These are phyloP conservation scores for Pollimyrus isidori DNA, from an alignment of 2,113 vertebrate genomes.

Conservation along the genomic window DNA sequence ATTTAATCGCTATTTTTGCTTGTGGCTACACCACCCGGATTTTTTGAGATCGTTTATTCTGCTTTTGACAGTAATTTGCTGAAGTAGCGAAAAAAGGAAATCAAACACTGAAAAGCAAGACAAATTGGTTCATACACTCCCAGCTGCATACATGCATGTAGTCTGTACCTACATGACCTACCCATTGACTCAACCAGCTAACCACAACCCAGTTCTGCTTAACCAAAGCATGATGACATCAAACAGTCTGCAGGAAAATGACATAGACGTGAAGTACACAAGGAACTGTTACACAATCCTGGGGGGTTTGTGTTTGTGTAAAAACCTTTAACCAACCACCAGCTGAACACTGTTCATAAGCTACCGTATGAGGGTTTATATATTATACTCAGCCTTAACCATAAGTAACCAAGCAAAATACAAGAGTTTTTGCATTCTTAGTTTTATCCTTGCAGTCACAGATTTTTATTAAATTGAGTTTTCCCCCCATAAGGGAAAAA, in stretches of 20 bases:
- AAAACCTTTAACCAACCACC: background rate
- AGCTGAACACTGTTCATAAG: background rate
- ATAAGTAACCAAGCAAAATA: too few relatives aligned
- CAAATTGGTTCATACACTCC: background rate
- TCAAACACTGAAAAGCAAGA: background rate
- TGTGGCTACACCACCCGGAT: background rate
- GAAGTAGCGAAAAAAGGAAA: background rate
- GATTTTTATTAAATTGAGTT: too few relatives aligned
- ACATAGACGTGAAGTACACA: background rate
- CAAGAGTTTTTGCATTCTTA: too few relatives aligned
- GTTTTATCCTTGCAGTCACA: too few relatives aligned
- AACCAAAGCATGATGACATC: background rate
- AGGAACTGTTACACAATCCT: background rate
- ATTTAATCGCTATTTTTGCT: background rate
- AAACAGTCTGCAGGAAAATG: background rate
- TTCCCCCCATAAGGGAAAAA: too few relatives aligned
- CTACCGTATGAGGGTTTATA: background rate
- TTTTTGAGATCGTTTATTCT: background rate
- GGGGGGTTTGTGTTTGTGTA: background rate
- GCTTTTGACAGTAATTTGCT: background rate
- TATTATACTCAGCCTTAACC: too few relatives aligned
- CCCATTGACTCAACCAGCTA: background rate
- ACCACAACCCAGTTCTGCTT: slow-evolving; percentile 24
- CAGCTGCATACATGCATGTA: background rate
- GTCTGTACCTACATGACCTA: background rate